These are phyloP conservation scores for Ichneumoninae sp. DNA, from an alignment of 2,888 invertebrate species.

Conservation along the genomic window DNA sequence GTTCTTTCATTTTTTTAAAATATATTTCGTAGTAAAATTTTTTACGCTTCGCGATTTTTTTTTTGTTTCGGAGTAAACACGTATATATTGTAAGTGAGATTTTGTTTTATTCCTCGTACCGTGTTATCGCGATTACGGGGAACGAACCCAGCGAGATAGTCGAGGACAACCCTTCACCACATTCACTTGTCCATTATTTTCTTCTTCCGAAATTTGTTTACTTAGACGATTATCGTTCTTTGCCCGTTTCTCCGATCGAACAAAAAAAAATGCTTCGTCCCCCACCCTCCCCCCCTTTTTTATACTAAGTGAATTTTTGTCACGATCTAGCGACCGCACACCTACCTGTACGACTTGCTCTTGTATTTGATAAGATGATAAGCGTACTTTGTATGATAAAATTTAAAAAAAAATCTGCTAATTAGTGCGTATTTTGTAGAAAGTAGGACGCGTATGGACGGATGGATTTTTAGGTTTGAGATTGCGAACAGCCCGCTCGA, in stretches of 20 bases:
- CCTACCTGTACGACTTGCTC: slow-evolving; percentile 65
- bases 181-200: slow-evolving; percentile 39
- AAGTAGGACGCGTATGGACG: slow-evolving; percentile 54
- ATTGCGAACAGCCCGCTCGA: slow-evolving; percentile 33
- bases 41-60: slow-evolving; percentile 35
- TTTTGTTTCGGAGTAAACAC: neutral
- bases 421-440: slow-evolving; percentile 68
- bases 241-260: slow-evolving; percentile 9
- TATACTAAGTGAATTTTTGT: slow-evolving; percentile 49
- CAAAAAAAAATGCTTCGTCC: neutral
- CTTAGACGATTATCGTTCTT: slow-evolving; percentile 3
- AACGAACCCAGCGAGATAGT: slow-evolving; percentile 55
- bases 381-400: slow-evolving; percentile 62
- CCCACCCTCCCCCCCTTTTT: slow-evolving; percentile 34
- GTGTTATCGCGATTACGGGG: slow-evolving; percentile 33
- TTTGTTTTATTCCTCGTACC: neutral
- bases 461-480: slow-evolving; percentile 45
- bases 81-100: slow-evolving; percentile 38
- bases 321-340: slow-evolving; percentile 58
- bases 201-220: slow-evolving; percentile 7
- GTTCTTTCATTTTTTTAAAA: slow-evolving; percentile 22
- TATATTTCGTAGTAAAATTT: slow-evolving; percentile 14
- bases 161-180: slow-evolving; percentile 56
- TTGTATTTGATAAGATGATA: slow-evolving; percentile 62
- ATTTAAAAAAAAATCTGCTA: slow-evolving; percentile 47